phyloP scores from a whole-genome alignment of 2,888 invertebrate species.

The Listrodromus nycthemerus region DNA sequence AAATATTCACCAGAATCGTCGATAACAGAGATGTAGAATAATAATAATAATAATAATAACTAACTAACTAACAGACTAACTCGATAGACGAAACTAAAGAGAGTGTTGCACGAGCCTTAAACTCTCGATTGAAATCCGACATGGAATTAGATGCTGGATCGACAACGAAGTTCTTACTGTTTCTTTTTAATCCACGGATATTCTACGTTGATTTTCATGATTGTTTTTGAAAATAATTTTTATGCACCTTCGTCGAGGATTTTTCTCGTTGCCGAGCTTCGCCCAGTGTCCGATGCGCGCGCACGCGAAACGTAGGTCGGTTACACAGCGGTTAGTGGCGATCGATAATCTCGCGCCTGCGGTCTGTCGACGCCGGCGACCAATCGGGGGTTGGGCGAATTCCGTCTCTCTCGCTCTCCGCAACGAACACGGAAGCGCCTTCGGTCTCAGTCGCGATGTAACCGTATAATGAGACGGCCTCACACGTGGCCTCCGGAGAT shows the following conservation, averaged over 20 bases:
- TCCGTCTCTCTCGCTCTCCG: neutral
- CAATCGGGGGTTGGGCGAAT: constrained; percentile 24
- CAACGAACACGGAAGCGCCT: constrained; percentile 42
- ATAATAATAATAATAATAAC: too few relatives aligned
- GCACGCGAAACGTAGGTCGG: constrained; percentile 12
- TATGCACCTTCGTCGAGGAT: neutral
- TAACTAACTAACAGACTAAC: too few relatives aligned
- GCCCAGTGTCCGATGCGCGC: neutral
- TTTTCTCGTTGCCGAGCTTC: neutral
- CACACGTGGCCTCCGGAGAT: constrained; percentile 80
- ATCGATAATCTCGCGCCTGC: constrained; percentile 82
- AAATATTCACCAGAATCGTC: too few relatives aligned
- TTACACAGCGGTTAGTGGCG: constrained; percentile 35
- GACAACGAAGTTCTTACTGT: too few relatives aligned
- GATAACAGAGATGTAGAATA: too few relatives aligned
- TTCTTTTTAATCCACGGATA: too few relatives aligned
- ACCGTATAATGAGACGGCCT: constrained; percentile 82
- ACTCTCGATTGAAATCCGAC: too few relatives aligned
- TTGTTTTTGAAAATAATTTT: neutral
- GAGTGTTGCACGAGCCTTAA: too few relatives aligned
- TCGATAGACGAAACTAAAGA: too few relatives aligned
- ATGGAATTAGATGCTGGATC: too few relatives aligned
- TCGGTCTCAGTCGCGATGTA: constrained; percentile 83
- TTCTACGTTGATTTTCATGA: too few relatives aligned
- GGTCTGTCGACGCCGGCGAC: constrained; percentile 66